phyloP scores from a whole-genome alignment of 2,797 vertebrate genomes.

The Cossypha niveicapilla region DNA sequence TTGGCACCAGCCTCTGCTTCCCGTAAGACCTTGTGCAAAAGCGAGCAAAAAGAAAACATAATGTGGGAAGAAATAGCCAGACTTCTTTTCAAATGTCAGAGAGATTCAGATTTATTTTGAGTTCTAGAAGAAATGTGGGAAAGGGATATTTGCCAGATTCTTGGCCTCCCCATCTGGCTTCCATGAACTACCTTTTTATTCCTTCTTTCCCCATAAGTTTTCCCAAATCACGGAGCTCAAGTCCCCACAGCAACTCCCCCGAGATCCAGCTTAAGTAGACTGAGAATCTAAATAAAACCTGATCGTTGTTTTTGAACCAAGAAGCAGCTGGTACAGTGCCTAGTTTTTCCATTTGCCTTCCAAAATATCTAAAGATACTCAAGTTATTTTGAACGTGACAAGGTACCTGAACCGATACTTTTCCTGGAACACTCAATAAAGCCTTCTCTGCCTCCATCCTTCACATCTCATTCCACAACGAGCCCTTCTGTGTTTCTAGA shows the following conservation, averaged over 20 bases:
- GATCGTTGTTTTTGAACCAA: slow-evolving; percentile 27
- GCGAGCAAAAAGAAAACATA: slow-evolving; percentile 56
- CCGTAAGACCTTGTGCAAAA: slow-evolving; percentile 51
- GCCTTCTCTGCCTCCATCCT: background rate
- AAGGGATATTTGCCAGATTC: slow-evolving; percentile 57
- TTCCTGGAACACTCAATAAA: background rate
- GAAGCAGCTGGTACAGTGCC: slow-evolving; percentile 19
- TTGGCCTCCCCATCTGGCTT: slow-evolving; percentile 61
- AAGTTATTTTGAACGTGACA: background rate
- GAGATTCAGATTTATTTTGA: slow-evolving; percentile 65
- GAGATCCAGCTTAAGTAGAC: background rate
- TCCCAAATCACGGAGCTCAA: background rate
- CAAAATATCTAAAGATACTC: slow-evolving; percentile 20
- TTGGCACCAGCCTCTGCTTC: slow-evolving; percentile 49
- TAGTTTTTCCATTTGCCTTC: slow-evolving; percentile 21
- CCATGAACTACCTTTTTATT: slow-evolving; percentile 59
- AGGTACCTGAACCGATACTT: background rate
- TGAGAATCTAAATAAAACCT: slow-evolving; percentile 45
- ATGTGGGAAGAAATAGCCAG: slow-evolving; percentile 62
- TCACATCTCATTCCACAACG: background rate
- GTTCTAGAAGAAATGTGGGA: slow-evolving; percentile 59
- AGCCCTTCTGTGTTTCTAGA: background rate
- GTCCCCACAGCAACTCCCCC: background rate
- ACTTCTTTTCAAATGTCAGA: slow-evolving; percentile 63
- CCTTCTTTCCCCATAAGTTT: slow-evolving; percentile 21